These are phyloP conservation scores for Lamellibrachia luymesi DNA, from an alignment of 1,140 invertebrate species.

Conservation along the genomic window DNA sequence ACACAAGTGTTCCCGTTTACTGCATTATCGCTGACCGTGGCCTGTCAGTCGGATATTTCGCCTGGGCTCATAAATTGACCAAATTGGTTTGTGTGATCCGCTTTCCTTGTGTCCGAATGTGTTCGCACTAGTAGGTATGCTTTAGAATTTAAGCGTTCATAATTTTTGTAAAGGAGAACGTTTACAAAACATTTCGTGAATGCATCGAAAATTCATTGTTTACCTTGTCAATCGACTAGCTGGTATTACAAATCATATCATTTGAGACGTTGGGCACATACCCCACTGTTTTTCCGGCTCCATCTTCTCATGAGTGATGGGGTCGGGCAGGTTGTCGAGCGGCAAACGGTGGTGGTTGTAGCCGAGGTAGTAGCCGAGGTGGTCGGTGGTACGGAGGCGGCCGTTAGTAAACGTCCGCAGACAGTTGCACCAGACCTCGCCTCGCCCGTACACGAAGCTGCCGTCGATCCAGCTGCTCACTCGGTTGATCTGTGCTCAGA, in stretches of 20 bases:
- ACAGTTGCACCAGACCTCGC: slow-evolving; percentile 91
- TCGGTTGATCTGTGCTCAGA: slow-evolving; percentile 77
- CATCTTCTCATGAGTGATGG: slow-evolving; percentile 84
- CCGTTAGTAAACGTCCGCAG: slow-evolving; percentile 92
- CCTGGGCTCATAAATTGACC: too few species aligned
- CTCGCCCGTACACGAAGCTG: slow-evolving; percentile 96
- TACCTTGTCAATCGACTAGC: not conserved
- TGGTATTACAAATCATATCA: not conserved
- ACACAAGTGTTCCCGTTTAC: too few species aligned
- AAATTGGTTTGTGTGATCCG: too few species aligned
- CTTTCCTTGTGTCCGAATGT: too few species aligned
- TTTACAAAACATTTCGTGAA: not conserved
- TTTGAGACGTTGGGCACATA: slow-evolving; percentile 65
- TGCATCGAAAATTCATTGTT: not conserved
- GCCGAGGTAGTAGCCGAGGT: slow-evolving; percentile 75
- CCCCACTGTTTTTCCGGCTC: slow-evolving; percentile 88
- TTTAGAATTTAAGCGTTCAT: too few species aligned
- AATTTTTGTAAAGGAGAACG: not conserved
- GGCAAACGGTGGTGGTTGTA: slow-evolving; percentile 89
- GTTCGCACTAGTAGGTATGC: too few species aligned
- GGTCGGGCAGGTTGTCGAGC: slow-evolving; percentile 88
- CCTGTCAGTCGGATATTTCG: too few species aligned
- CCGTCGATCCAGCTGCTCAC: slow-evolving; percentile 98
- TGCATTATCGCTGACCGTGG: too few species aligned
- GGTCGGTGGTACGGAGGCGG: slow-evolving; percentile 68